Evolutionary conservation across 1,140 invertebrate species (phyloP).

Genomic region (Drosophila ercepeae): DNA sequence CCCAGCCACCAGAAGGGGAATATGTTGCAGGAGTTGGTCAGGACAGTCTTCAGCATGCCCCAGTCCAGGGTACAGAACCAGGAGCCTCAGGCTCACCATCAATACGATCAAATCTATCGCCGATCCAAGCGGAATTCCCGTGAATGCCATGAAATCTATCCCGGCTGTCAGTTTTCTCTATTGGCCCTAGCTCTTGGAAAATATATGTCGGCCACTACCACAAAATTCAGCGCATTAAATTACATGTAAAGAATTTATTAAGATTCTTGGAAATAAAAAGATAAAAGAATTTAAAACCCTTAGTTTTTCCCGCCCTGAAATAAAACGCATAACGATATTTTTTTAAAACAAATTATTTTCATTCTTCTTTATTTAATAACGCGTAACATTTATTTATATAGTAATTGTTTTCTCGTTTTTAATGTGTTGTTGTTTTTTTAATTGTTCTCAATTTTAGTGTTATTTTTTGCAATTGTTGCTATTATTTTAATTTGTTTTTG

Average conservation of each 20-base stretch:
- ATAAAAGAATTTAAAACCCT: too few species aligned
- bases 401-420: constrained; percentile 77
- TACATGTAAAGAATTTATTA: too few species aligned
- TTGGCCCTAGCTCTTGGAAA: constrained; percentile 89
- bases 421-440: constrained; percentile 57
- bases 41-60: constrained; percentile 85
- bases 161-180: constrained; percentile 88
- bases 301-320: neutral
- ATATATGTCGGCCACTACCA: constrained; percentile 84
- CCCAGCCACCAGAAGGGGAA: constrained; percentile 84
- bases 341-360: constrained; percentile 84
- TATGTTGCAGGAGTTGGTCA: constrained; percentile 89
- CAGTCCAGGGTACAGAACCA: constrained; percentile 28
- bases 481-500: constrained; percentile 55
- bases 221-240: constrained; percentile 54
- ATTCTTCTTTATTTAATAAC: constrained; percentile 84
- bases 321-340: constrained; percentile 17
- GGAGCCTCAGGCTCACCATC: constrained; percentile 61
- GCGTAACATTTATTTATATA: constrained; percentile 84
- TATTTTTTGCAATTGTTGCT: constrained; percentile 59
- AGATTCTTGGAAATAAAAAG: too few species aligned
- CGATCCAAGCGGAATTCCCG: constrained; percentile 49
- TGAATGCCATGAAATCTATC: constrained; percentile 86
- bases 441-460: constrained; percentile 49
- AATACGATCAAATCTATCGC: constrained; percentile 69